These are phyloP conservation scores for Scatophagus argus DNA, from an alignment of 2,113 vertebrate species.

Conservation along the genomic window DNA sequence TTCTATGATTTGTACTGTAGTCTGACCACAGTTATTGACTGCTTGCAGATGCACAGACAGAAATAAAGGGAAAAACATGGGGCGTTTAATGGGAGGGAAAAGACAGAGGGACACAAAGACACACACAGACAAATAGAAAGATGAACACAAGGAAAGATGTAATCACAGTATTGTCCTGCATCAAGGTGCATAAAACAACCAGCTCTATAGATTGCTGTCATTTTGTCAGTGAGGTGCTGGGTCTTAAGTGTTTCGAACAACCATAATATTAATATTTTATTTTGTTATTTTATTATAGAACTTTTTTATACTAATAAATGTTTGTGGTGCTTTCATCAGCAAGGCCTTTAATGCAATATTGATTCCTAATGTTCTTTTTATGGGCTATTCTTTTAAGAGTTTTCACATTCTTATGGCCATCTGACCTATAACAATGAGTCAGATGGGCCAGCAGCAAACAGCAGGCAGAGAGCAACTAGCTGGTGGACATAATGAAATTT, in stretches of 20 bases:
- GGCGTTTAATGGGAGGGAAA: background rate
- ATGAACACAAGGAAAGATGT: constrained; percentile 14
- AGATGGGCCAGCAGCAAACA: too few relatives aligned
- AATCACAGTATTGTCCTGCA: constrained; percentile 11
- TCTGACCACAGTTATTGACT: constrained; percentile 27
- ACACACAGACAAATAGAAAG: background rate
- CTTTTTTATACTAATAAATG: background rate
- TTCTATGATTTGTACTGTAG: constrained; percentile 19
- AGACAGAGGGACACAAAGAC: background rate
- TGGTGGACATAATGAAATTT: background rate
- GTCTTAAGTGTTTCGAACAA: background rate
- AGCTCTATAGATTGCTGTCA: background rate
- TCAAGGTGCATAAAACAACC: background rate
- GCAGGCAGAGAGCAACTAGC: background rate
- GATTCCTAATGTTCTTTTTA: background rate
- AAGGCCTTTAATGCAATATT: background rate
- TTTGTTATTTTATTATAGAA: too few relatives aligned
- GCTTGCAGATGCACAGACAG: background rate
- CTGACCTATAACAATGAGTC: too few relatives aligned
- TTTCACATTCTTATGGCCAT: background rate
- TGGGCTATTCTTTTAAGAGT: too few relatives aligned
- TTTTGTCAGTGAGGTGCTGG: background rate
- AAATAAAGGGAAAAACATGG: constrained; percentile 1
- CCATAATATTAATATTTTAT: background rate
- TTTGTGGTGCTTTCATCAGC: background rate